Evolutionary conservation across 2,888 invertebrate species (phyloP).

Genomic region (Bembecia ichneumoniformis): DNA sequence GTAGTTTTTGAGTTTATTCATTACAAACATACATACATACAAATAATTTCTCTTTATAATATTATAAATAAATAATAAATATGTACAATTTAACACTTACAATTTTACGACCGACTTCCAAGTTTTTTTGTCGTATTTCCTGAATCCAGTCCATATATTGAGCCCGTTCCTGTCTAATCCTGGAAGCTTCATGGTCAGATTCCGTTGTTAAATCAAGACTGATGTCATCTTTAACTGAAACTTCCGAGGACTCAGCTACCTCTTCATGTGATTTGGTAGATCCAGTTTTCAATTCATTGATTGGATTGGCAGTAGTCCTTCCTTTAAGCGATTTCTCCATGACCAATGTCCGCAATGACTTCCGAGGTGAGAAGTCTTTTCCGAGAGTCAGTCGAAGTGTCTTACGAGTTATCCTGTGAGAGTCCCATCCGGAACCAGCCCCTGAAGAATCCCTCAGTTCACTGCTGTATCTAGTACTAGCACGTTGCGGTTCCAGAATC

Average conservation of each 20-base stretch:
- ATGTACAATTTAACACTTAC: conserved; percentile 29
- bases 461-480: conserved; percentile 33
- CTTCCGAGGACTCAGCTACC: background rate
- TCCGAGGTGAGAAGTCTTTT: conserved; percentile 47
- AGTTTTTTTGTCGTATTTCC: conserved; percentile 35
- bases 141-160: conserved; percentile 35
- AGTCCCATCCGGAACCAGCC: conserved; percentile 59
- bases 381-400: conserved; percentile 55
- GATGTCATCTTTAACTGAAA: conserved; percentile 1
- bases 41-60: no score
- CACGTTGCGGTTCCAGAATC: conserved; percentile 31
- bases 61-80: no score
- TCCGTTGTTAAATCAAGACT: background rate
- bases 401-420: conserved; percentile 53
- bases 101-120: conserved; percentile 30
- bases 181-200: conserved; percentile 1
- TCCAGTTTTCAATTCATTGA: background rate
- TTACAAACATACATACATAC: no score
- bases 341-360: conserved; percentile 51
- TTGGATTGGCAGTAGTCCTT: conserved; percentile 21
- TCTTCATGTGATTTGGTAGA: background rate
- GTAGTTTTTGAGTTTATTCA: no score
- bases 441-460: conserved; percentile 40
- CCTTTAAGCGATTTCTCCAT: conserved; percentile 56
- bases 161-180: conserved; percentile 21